Percentiles rank a stretch among this genome's conserved stretches.
Evolutionary conservation across 2,888 invertebrate genomes (phyloP).

Genomic region (Oxytorus armatus): DNA sequence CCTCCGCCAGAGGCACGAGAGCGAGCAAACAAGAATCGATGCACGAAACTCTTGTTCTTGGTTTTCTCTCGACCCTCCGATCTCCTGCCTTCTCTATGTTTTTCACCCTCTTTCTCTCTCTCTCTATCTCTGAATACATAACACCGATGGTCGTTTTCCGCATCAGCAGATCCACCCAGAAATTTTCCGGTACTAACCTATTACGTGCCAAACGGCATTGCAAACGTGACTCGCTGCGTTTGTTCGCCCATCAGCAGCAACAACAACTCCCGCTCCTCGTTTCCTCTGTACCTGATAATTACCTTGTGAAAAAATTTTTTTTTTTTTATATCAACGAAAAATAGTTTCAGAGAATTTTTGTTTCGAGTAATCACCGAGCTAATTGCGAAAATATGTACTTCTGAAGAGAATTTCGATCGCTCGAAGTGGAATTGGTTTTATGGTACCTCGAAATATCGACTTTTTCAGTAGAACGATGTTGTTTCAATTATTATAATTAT

Average conservation of each 20-base stretch:
- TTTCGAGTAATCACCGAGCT: too few relatives aligned
- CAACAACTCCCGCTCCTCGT: slow-evolving; percentile 14
- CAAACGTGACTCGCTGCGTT: slow-evolving; percentile 38
- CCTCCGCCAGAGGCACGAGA: slow-evolving; percentile 17
- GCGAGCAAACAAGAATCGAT: slow-evolving; percentile 55
- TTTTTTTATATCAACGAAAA: too few relatives aligned
- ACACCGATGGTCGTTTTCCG: slow-evolving; percentile 47
- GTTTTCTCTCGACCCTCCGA: not conserved
- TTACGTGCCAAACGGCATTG: slow-evolving; percentile 37
- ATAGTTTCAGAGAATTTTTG: too few relatives aligned
- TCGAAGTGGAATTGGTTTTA: too few relatives aligned
- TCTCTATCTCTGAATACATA: not conserved
- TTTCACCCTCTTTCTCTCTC: slow-evolving; percentile 2
- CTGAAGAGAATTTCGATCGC: too few relatives aligned
- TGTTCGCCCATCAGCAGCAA: slow-evolving; percentile 52
- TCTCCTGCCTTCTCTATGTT: not conserved
- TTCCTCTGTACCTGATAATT: slow-evolving; percentile 58
- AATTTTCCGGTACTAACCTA: slow-evolving; percentile 29
- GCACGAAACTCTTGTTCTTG: slow-evolving; percentile 47
- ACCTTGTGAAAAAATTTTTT: slow-evolving; percentile 30
- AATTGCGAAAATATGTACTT: not conserved
- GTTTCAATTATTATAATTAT: too few relatives aligned
- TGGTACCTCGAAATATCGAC: too few relatives aligned
- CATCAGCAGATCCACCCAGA: slow-evolving; percentile 28
- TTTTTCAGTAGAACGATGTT: too few relatives aligned